Base-by-base conservation (phyloP, 2,113 vertebrate species). In the Oryzias celebensis region DNA sequence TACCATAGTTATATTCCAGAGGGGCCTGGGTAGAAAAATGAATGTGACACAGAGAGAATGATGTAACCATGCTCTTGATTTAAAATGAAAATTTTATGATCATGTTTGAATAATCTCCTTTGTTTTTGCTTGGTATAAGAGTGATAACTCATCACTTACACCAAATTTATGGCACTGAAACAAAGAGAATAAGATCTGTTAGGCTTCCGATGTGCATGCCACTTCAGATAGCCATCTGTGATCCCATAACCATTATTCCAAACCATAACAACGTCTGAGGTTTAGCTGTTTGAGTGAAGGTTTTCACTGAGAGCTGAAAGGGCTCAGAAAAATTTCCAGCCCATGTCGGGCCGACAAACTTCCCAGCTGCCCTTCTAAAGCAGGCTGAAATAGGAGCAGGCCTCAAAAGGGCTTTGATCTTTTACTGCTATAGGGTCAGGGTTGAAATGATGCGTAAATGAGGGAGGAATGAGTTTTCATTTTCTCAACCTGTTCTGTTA, bases 391-490 rank as follows among this genome's bases (percentile, higher is more conserved):
- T 87, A 86, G 84, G 90, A 88, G 86, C 71, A 88, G 72, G 80
- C 90, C 89, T 92, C 87, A 90, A 88, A 84, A 92, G 90, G 80
- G 71, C 90, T 91, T 94, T 93, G 90, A 92, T 92, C 89, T 93
- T 91, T 88, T 88, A 89, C 87, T 80, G 86, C 81, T 70, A 20
- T 20, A 74, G 89, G 93, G 93, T 87, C 88, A 91, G 84, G 87
- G 87, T 91, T 92, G 86, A 62, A 89, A 88, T 91, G 89, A 93
- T 79, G 86, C 87, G 88, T 91, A 93, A 93, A 92, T 80, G 83
- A 90, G 89, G 87, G 91, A 93, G 90, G 90, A 93, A 87, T 85
- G 87, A 89, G 78, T 85, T 88, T 92, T 90, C 90, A 87, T 92
- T 91, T 84, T 68, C 77, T 90, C 90, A 89, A 88, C 87, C 89